Base-by-base conservation (phyloP, 1,140 invertebrate genomes). In the Pogonomyrmex californicus region DNA sequence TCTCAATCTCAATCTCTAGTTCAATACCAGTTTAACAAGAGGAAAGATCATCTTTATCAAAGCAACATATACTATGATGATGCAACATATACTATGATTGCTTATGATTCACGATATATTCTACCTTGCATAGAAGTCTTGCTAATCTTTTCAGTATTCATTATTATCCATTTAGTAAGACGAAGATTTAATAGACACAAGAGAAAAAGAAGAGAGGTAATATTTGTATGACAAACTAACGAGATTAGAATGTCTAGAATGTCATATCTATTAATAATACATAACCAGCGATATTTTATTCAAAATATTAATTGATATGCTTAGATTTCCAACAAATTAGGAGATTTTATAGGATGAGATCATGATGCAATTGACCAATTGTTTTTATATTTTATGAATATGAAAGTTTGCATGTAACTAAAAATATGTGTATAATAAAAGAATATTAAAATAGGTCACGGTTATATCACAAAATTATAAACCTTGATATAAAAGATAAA, bases 391-490 rank as follows among this genome's bases (percentile, higher is more conserved):
- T 75, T 75, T 17, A 6, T 10, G 49, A 75, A 12, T 36, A 23
- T 58, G 12, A 75, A 6, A 4, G 6, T 5, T 38, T 36, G 33
- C 30, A 49, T 23, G 49, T 36, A 54, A 38, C 36, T n/a, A 23
- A 56, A 38, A 56, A 56, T 73, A 23, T 7, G 3, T 66, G 38
- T 23, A 56, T 23, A 56, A 38, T 38, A 73, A 73, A 14, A n/a
- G 33, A n/a, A 36, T 54, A 71, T 38, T 41, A 36, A 0, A 73
- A 23, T 41, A 17, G 38, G 5, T 41, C 1, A 66, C 1, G 38
- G 9, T 23, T 66, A 41, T 38, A 73, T 73, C n/a, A n/a, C n/a
- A 56, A 73, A 73, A 56, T 33, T 73, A 54, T 0, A 73, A 38
- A 56, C 38, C 36, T 73, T 33, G 12, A 56, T 71, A 71, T 56